Base-by-base conservation (phyloP, 64 coral and sea anemone genomes). In the Stylophora pistillata region DNA sequence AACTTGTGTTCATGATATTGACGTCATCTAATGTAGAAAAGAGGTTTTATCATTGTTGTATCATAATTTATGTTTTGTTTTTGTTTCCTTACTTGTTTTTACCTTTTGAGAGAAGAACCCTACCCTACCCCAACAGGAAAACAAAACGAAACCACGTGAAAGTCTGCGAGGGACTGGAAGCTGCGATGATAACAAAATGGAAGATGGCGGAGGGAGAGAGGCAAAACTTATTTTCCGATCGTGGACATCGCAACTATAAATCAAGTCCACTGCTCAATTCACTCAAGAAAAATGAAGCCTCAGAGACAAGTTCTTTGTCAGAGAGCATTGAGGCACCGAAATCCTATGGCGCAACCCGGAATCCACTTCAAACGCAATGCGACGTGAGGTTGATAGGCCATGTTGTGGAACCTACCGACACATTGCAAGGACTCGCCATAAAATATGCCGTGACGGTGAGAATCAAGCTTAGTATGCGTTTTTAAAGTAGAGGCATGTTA, bases 401-500 rank as follows among this genome's bases (percentile, higher is more conserved):
- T 81, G 88, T 77, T 63, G 30, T 94, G 52, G 15, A 77, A n/a
- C 16, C 17, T 6, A 61, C 32, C 1, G 93, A 94, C 56, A 94
- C 93, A 11, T 56, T 94, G 28, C 93, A 94, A 74, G 93, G 93
- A 74, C 47, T 94, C 15, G 88, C 93, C 0, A 94, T 94, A 78
- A 86, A 90, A 90, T 94, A 94, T 58, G 93, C 74, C 30, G 88
- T 87, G 15, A 81, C 93, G 74, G 93, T 94, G 71, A 74, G 93
- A 87, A 55, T 47, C 37, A 53, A 53, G 52, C 37, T 30, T 41
- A 53, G 16, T 4, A 20, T 17, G 18, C 37, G 5, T 18, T 68
- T 68, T 68, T 9, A n/a, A 3, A 47, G 37, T 47, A 47, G 37
- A 47, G 3, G 37, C 37, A 47, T 47, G 3, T 47, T 47, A 47